Percentiles rank a stretch among this genome's conserved stretches.
Evolutionary conservation across 2,113 vertebrate species (phyloP).

Genomic region (Theristicus caerulescens): DNA sequence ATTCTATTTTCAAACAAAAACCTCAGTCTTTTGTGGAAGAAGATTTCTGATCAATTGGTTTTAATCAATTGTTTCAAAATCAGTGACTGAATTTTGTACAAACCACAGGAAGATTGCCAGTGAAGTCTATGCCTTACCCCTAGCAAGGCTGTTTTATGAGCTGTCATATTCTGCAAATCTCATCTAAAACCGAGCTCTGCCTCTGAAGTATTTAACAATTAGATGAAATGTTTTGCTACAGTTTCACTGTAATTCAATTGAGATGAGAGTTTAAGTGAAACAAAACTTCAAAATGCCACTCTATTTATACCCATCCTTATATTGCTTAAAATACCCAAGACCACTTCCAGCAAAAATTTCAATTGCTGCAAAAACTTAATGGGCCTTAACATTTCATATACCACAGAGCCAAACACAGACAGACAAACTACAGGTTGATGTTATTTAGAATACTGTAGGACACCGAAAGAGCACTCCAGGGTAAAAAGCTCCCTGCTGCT

Average conservation of each 20-base stretch:
- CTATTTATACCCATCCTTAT: conserved; percentile 45
- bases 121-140: not conserved
- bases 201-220: conserved; percentile 54
- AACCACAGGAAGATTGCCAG: not conserved
- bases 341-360: conserved; percentile 57
- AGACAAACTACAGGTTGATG: conserved; percentile 21
- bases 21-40: not conserved
- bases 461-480: not conserved
- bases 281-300: conserved; percentile 30
- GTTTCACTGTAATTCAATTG: conserved; percentile 5
- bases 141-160: not conserved
- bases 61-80: conserved; percentile 3
- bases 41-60: conserved; percentile 13
- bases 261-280: conserved; percentile 55
- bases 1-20: not conserved
- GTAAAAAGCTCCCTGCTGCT: not conserved
- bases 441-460: not conserved
- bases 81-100: conserved; percentile 34
- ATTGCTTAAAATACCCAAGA: conserved; percentile 47
- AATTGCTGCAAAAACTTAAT: conserved; percentile 41
- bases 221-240: conserved; percentile 52
- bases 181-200: conserved; percentile 43
- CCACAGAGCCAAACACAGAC: not conserved
- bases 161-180: conserved; percentile 29
- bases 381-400: conserved; percentile 31